Base-by-base conservation (phyloP, 1,140 invertebrate species). In the Polyergus mexicanus region DNA sequence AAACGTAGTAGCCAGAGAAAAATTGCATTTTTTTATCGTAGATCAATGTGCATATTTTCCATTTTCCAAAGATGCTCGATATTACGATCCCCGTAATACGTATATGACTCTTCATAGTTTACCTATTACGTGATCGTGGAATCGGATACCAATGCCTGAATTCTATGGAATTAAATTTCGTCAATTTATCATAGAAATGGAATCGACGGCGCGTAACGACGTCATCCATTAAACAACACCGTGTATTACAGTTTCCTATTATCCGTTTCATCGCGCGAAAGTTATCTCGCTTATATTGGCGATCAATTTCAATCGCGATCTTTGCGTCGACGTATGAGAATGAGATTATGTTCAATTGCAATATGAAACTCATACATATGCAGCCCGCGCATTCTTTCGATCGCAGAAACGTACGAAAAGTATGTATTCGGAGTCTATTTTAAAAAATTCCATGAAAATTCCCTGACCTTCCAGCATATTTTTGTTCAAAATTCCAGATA, bases 151-250 rank as follows among this genome's bases (percentile, higher is more conserved):
- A n/a, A 68, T 13, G 63, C 62, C 1, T 2, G 13, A n/a, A 3
- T 2, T 25, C 41, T 28, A 25, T 13, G 35, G 25, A 68, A 25
- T 5, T 41, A 25, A 10, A 69, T 69, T 38, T 44, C 51, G 25
- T 35, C 22, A 38, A 4, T 38, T 80, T 35, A 81, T 72, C 68
- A 47, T 22, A 35, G 51, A 83, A 83, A 83, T 2, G 28, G 6
- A 3, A 60, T 74, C 54, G 38, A 62, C 62, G 44, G 5, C 19
- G 22, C 76, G 13, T 44, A 16, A 51, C 22, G 32, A 2, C 3
- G 32, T 11, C n/a, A 0, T 10, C 10, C n/a, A 4, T 19, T 3
- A 11, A 80, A 13, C 28, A 22, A n/a, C 7, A 75, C 8, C 13
- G 16, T 32, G 10, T 41, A 25, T 75, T 41, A 32, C 25, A 13